These are phyloP conservation scores for Sthenelais limicola DNA, from an alignment of 2,888 invertebrate genomes.

Conservation along the genomic window DNA sequence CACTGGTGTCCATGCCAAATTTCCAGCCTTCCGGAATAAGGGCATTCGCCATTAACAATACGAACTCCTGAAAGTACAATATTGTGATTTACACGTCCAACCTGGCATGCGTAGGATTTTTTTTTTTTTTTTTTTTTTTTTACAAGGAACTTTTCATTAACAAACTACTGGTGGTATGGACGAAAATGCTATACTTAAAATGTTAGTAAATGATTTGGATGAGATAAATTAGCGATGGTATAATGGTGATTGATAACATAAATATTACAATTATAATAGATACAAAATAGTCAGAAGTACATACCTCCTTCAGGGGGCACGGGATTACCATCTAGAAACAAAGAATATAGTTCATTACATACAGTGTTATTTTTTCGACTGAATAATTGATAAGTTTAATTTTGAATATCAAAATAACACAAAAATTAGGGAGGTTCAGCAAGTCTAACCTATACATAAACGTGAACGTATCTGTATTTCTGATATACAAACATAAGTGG, in stretches of 20 bases:
- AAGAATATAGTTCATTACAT: background rate
- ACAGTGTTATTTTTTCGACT: background rate
- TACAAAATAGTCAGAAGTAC: too few relatives aligned
- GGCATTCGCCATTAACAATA: background rate
- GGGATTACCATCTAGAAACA: conserved; percentile 1
- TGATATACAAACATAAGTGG: background rate
- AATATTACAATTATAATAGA: too few relatives aligned
- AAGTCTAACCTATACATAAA: background rate
- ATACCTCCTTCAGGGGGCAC: conserved; percentile 7
- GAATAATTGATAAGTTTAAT: background rate
- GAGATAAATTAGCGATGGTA: too few relatives aligned
- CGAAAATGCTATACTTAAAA: too few relatives aligned
- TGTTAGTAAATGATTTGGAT: too few relatives aligned
- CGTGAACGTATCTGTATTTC: background rate
- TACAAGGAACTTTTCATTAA: too few relatives aligned
- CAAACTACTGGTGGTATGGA: too few relatives aligned
- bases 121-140: too few relatives aligned
- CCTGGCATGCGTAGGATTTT: too few relatives aligned
- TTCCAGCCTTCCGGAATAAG: conserved; percentile 11
- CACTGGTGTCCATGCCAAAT: conserved; percentile 10
- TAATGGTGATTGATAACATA: too few relatives aligned
- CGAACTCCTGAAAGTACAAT: conserved; percentile 10
- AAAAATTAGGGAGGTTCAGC: background rate
- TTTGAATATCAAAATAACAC: background rate
- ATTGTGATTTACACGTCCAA: too few relatives aligned